A percentile compares a stretch with the other conserved stretches of the same genome.
These are phyloP conservation scores for Macropodus opercularis DNA, from an alignment of 2,797 vertebrate species.

Conservation along the genomic window DNA sequence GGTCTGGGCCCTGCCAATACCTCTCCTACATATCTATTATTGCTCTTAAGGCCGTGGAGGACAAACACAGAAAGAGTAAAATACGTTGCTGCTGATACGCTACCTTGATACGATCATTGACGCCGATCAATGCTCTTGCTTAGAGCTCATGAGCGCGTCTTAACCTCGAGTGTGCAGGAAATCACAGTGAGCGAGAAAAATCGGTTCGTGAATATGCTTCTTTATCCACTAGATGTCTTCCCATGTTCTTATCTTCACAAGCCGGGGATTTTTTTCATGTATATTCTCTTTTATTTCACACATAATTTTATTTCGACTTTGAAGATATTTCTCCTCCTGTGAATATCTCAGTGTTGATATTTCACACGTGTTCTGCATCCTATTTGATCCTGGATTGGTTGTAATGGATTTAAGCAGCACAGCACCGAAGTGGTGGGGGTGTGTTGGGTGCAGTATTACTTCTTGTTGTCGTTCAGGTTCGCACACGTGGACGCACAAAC, in stretches of 20 bases:
- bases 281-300: conserved; percentile 57
- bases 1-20: conserved; percentile 79
- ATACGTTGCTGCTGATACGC: conserved; percentile 62
- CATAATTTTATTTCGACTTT: conserved; percentile 50
- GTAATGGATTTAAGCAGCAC: conserved; percentile 65
- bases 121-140: conserved; percentile 68
- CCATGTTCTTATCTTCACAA: conserved; percentile 41
- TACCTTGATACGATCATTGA: conserved; percentile 65
- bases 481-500: conserved; percentile 14
- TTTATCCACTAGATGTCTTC: conserved; percentile 1
- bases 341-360: conserved; percentile 40
- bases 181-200: conserved; percentile 52
- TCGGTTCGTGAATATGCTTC: conserved; percentile 41
- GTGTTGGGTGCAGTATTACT: conserved; percentile 3
- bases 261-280: conserved; percentile 18
- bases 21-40: conserved; percentile 79
- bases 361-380: conserved; percentile 67
- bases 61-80: conserved; percentile 67
- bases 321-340: conserved; percentile 22
- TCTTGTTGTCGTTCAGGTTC: conserved; percentile 38
- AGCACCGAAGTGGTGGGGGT: conserved; percentile 4
- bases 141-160: conserved; percentile 57
- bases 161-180: conserved; percentile 39
- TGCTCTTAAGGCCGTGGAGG: conserved; percentile 63
- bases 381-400: conserved; percentile 54